These are phyloP conservation scores for Rhyacophila evoluta DNA, from an alignment of 2,888 invertebrate species.

Conservation along the genomic window DNA sequence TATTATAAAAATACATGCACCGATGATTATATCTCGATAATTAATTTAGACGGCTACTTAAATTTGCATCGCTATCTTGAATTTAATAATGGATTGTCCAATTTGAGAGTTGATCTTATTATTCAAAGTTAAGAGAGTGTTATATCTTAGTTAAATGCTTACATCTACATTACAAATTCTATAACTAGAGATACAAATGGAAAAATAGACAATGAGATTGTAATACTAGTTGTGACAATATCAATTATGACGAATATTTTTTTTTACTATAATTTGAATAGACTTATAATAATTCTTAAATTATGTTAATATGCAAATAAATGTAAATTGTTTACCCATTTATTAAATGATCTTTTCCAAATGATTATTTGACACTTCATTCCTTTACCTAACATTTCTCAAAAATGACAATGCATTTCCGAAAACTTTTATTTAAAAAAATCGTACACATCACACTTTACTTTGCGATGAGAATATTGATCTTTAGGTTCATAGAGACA, in stretches of 20 bases:
- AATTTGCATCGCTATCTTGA: not conserved
- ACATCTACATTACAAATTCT: not conserved
- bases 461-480: no score
- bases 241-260: conserved; percentile 9
- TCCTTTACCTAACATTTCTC: no score
- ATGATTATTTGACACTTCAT: not conserved
- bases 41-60: not conserved
- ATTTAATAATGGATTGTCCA: not conserved
- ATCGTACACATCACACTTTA: no score
- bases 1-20: conserved; percentile 10
- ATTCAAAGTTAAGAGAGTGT: not conserved
- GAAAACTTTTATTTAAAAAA: no score
- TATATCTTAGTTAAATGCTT: not conserved
- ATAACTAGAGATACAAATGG: conserved; percentile 32
- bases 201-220: conserved; percentile 37
- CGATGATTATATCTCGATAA: not conserved
- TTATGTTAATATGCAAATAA: not conserved
- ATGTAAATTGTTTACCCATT: not conserved
- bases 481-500: no score
- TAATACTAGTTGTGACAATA: conserved; percentile 20
- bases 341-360: not conserved
- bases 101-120: not conserved
- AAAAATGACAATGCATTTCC: no score
- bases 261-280: not conserved
- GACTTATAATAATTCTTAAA: not conserved